Conservation (phyloP, 2,113 vertebrate species). For the Rhinolophus sinicus region DNA sequence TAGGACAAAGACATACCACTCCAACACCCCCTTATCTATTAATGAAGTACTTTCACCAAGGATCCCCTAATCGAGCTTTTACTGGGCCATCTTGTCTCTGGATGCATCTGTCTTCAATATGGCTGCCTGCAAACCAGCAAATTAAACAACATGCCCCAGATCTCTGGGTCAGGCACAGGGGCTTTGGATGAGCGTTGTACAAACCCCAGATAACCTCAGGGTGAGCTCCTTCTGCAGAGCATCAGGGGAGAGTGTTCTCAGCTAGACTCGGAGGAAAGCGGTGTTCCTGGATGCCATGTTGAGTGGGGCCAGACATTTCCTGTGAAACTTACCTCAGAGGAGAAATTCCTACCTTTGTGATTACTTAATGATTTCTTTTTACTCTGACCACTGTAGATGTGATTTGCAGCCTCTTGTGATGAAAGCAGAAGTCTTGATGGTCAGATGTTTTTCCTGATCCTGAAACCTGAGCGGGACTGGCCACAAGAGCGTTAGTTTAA, state of each 20-base stretch:
- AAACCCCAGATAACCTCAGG: background rate
- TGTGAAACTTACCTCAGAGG: background rate
- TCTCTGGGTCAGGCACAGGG: background rate
- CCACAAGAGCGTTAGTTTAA: constrained; percentile 25
- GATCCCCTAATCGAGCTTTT: background rate
- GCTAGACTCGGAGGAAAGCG: background rate
- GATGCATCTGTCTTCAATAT: background rate
- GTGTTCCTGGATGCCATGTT: fast-evolving
- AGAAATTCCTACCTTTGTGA: background rate
- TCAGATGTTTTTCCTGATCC: background rate
- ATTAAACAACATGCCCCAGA: background rate
- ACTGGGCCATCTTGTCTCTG: background rate
- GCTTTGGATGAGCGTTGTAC: background rate
- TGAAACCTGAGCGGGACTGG: constrained; percentile 8
- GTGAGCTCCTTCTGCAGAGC: background rate
- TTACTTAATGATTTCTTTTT: constrained; percentile 34
- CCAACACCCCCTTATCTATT: background rate
- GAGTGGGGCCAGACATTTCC: background rate
- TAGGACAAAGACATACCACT: background rate
- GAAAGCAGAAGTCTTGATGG: background rate
- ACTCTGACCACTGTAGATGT: constrained; percentile 6
- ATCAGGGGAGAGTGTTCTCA: background rate
- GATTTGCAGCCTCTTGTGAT: constrained; percentile 24
- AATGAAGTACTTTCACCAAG: background rate
- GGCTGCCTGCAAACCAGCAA: background rate